Evolutionary conservation across 2,888 invertebrate species (phyloP).

Genomic region (Drosophila paranaensis): DNA sequence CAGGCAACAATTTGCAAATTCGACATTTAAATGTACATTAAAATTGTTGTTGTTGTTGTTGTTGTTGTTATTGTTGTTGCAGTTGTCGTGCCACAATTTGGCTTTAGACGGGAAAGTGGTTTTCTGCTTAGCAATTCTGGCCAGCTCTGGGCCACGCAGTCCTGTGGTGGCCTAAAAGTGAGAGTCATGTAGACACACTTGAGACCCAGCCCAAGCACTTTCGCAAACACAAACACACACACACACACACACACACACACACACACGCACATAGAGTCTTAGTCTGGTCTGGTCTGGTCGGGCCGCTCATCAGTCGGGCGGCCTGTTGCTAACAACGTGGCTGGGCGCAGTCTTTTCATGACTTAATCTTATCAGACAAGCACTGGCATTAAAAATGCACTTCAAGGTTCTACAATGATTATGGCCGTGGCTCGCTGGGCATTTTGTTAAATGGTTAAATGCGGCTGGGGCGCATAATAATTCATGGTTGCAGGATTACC

Average conservation of each 20-base stretch:
- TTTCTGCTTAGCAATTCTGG: constrained; percentile 43
- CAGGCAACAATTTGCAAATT: constrained; percentile 52
- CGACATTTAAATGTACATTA: constrained; percentile 72
- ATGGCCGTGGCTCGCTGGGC: constrained; percentile 51
- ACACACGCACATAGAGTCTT: not conserved
- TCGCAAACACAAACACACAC: constrained; percentile 51
- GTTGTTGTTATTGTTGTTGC: constrained; percentile 11
- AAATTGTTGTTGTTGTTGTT: constrained; percentile 39
- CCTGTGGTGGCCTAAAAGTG: constrained; percentile 61
- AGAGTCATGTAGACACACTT: constrained; percentile 78
- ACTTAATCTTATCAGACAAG: constrained; percentile 79
- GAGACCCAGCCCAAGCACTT: constrained; percentile 73
- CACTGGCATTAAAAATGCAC: constrained; percentile 80
- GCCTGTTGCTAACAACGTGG: constrained; percentile 69
- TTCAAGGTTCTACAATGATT: constrained; percentile 76
- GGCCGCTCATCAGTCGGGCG: not conserved
- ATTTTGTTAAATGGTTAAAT: constrained; percentile 26
- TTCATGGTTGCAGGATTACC: constrained; percentile 78
- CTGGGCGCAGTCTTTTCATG: constrained; percentile 69
- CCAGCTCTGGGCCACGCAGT: constrained; percentile 32
- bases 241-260: not conserved
- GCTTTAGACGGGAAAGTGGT: constrained; percentile 50
- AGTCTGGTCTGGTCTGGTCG: constrained; percentile 2
- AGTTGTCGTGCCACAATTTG: constrained; percentile 45
- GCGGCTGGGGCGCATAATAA: constrained; percentile 65